Conservation (phyloP, 2,888 invertebrate species). For the Camponotus fellah region DNA sequence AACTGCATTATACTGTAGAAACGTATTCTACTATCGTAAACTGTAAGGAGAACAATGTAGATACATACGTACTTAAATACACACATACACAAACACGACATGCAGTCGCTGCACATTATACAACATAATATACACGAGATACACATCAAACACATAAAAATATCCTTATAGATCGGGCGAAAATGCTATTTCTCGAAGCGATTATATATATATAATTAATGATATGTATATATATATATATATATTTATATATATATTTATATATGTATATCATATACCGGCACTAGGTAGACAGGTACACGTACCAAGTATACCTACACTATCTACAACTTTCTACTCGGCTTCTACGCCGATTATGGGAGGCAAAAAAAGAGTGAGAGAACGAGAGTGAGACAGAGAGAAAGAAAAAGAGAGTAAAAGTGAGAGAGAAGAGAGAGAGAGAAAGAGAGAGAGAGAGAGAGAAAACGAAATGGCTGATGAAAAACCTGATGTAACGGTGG, state of each 20-base stretch:
- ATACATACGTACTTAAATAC: constrained; percentile 59
- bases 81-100: constrained; percentile 30
- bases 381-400: constrained; percentile 37
- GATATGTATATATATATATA: constrained; percentile 73
- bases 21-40: constrained; percentile 80
- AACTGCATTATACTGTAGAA: constrained; percentile 79
- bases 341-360: constrained; percentile 66
- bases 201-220: constrained; percentile 74
- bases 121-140: background rate
- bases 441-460: constrained; percentile 11
- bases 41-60: constrained; percentile 75
- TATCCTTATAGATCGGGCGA: constrained; percentile 77
- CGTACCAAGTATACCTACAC: constrained; percentile 71
- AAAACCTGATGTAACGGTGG: constrained; percentile 45
- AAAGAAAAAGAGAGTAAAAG: constrained; percentile 16
- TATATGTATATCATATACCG: constrained; percentile 67
- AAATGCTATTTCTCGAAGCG: constrained; percentile 78
- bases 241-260: constrained; percentile 69
- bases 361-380: constrained; percentile 58
- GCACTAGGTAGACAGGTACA: constrained; percentile 74
- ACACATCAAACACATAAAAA: constrained; percentile 37
- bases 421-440: constrained; percentile 14
- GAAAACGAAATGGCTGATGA: constrained; percentile 9
- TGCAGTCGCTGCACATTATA: constrained; percentile 41
- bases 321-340: constrained; percentile 65